Conservation (phyloP, 2,797 vertebrate genomes). For the Sparidentex hasta region DNA sequence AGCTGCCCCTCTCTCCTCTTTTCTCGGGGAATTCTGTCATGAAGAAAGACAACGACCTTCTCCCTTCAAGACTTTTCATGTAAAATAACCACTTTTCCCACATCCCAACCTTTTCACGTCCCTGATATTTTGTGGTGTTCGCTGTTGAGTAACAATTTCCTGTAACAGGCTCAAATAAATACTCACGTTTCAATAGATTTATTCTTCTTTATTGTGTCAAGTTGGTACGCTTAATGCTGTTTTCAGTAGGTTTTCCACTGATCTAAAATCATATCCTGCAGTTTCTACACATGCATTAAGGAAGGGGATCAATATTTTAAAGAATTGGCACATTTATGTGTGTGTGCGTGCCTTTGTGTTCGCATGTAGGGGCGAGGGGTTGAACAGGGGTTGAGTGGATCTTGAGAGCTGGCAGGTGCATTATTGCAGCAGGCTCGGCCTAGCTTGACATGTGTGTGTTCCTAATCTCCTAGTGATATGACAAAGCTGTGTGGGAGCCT, state of each 20-base stretch:
- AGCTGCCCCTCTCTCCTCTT: slow-evolving; percentile 53
- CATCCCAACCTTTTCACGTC: slow-evolving; percentile 57
- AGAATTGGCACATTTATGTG: slow-evolving; percentile 14
- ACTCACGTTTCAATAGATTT: slow-evolving; percentile 12
- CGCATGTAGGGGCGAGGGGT: slow-evolving; percentile 49
- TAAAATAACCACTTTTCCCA: slow-evolving; percentile 68
- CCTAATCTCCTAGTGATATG: slow-evolving; percentile 84
- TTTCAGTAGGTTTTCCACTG: slow-evolving; percentile 16
- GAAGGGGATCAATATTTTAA: slow-evolving; percentile 31
- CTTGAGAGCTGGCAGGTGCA: slow-evolving; percentile 83
- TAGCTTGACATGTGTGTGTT: slow-evolving; percentile 83
- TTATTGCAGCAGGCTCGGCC: slow-evolving; percentile 81
- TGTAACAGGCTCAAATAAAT: slow-evolving; percentile 14
- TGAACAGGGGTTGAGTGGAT: slow-evolving; percentile 77
- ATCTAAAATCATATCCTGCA: slow-evolving; percentile 19
- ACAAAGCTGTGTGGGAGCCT: slow-evolving; percentile 84
- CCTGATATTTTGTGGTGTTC: slow-evolving; percentile 55
- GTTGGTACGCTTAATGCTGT: neutral
- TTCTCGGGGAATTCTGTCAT: slow-evolving; percentile 67
- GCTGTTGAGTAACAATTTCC: slow-evolving; percentile 28
- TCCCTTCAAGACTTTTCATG: slow-evolving; percentile 64
- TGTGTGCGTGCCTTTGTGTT: slow-evolving; percentile 41
- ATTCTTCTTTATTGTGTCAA: neutral
- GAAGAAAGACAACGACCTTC: slow-evolving; percentile 71
- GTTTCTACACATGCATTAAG: slow-evolving; percentile 12